These are phyloP conservation scores for Syrmaticus mikado DNA, from an alignment of 2,113 vertebrate species.

Conservation along the genomic window DNA sequence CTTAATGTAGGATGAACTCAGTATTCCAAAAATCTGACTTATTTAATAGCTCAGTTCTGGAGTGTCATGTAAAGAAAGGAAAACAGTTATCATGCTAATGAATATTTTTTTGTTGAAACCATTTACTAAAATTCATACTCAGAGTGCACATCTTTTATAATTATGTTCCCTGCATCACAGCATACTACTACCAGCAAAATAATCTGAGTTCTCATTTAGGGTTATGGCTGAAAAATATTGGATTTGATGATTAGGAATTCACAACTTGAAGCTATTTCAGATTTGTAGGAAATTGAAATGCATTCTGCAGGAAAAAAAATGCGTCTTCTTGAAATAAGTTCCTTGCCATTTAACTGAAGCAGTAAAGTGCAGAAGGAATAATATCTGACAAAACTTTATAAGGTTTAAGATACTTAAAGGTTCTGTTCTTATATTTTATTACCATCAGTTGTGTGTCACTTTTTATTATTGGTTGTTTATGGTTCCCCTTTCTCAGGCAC, in stretches of 20 bases:
- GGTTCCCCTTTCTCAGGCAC: background rate
- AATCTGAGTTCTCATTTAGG: background rate
- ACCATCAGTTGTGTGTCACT: background rate
- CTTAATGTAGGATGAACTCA: background rate
- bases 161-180: background rate
- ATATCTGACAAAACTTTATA: background rate
- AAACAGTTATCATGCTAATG: background rate
- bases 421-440: conserved; percentile 10
- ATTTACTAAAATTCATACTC: conserved; percentile 12
- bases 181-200: background rate
- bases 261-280: background rate
- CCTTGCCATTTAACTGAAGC: background rate
- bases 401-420: background rate
- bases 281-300: conserved; percentile 10
- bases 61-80: background rate
- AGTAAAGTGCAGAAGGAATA: background rate
- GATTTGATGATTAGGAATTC: background rate
- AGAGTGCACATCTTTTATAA: background rate
- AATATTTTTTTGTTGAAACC: background rate
- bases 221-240: conserved; percentile 24
- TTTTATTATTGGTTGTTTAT: conserved; percentile 13
- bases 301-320: background rate
- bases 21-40: background rate
- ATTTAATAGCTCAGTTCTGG: background rate
- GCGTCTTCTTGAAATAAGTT: background rate